Evolutionary conservation across 2,888 invertebrate species (phyloP).

Genomic region (Drosophila robusta): DNA sequence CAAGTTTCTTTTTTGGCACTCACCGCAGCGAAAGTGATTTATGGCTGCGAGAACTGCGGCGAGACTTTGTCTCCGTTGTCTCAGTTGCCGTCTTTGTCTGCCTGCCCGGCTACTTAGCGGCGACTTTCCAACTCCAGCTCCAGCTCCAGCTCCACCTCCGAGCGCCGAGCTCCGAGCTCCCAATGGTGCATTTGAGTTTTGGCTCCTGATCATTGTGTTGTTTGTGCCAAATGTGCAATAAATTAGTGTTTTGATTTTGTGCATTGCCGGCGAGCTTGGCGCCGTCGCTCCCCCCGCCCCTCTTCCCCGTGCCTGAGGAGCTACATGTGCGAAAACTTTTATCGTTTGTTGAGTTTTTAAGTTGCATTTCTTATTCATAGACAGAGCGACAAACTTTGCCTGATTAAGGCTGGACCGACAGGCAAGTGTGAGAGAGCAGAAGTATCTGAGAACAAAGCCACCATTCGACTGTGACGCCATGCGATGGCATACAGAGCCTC

Average conservation of each 20-base stretch:
- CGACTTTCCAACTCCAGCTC: conserved; percentile 38
- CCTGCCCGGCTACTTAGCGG: conserved; percentile 53
- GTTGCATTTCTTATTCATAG: conserved; percentile 73
- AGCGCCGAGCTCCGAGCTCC: conserved; percentile 27
- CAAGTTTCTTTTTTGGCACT: conserved; percentile 12
- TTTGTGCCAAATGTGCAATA: conserved; percentile 80
- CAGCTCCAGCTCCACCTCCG: conserved; percentile 30
- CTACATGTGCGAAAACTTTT: conserved; percentile 74
- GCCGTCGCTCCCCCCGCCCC: conserved; percentile 35
- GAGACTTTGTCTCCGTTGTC: conserved; percentile 60
- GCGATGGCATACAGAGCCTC: conserved; percentile 57
- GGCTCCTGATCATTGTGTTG: conserved; percentile 65
- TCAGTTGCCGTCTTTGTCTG: conserved; percentile 36
- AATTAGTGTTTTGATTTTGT: conserved; percentile 78
- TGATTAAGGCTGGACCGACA: conserved; percentile 6
- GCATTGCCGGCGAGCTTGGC: conserved; percentile 69
- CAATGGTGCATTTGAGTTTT: conserved; percentile 62
- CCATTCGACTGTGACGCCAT: conserved; percentile 45
- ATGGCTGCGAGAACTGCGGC: conserved; percentile 71
- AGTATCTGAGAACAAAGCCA: conserved; percentile 32
- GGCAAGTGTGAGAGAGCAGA: background rate
- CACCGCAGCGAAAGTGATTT: conserved; percentile 78
- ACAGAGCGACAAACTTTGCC: conserved; percentile 56
- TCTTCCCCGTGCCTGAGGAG: background rate
- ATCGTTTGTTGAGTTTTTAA: conserved; percentile 70